phyloP scores from a whole-genome alignment of 1,140 invertebrate genomes.

The Trachelipus rathkii region DNA sequence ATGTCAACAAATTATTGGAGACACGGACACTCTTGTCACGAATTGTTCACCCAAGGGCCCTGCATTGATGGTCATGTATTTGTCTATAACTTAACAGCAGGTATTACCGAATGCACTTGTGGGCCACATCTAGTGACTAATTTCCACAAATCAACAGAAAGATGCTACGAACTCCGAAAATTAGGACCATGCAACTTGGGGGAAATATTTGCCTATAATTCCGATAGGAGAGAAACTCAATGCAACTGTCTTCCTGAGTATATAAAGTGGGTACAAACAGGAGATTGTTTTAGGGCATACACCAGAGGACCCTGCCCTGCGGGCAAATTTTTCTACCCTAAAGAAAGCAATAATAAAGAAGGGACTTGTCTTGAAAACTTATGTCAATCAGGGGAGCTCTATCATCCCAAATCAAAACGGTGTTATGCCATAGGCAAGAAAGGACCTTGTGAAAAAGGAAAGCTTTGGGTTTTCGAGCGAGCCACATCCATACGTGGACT shows the following conservation, averaged over 20 bases:
- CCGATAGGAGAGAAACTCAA: constrained; percentile 19
- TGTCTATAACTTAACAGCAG: constrained; percentile 39
- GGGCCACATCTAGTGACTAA: constrained; percentile 33
- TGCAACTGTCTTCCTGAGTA: constrained; percentile 39
- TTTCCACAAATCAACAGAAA: constrained; percentile 33
- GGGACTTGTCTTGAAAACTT: constrained; percentile 31
- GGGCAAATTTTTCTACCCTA: constrained; percentile 36
- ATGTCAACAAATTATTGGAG: constrained; percentile 45
- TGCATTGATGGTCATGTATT: constrained; percentile 43
- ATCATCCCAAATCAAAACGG: constrained; percentile 35
- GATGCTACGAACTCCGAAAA: constrained; percentile 40
- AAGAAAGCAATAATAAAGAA: background rate
- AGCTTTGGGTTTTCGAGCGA: constrained; percentile 35
- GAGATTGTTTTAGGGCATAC: constrained; percentile 41
- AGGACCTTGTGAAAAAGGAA: constrained; percentile 46
- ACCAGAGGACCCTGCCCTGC: constrained; percentile 38
- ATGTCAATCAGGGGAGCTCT: constrained; percentile 34
- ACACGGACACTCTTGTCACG: constrained; percentile 42
- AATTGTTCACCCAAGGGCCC: constrained; percentile 42
- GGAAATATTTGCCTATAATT: constrained; percentile 36
- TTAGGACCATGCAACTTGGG: constrained; percentile 43
- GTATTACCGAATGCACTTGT: constrained; percentile 43
- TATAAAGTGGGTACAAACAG: constrained; percentile 32
- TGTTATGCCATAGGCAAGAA: constrained; percentile 47
- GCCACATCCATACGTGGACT: constrained; percentile 29